A percentile compares a stretch with the other conserved stretches of the same genome.
Evolutionary conservation across 2,888 invertebrate genomes (phyloP).

Genomic region (Dynastes tityus): DNA sequence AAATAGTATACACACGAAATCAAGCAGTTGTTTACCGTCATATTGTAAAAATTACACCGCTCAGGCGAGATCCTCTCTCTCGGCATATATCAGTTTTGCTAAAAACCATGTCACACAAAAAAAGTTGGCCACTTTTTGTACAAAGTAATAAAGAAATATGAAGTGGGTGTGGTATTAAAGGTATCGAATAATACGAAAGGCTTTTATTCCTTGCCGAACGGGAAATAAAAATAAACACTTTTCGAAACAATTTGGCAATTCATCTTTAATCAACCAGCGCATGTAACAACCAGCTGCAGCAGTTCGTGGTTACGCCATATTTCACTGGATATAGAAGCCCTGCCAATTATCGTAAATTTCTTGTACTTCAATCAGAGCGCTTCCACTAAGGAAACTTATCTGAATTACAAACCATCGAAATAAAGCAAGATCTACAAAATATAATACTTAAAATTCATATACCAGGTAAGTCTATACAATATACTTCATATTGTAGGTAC

Average conservation of each 20-base stretch:
- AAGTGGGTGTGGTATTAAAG: conserved; percentile 15
- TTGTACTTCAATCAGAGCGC: conserved; percentile 54
- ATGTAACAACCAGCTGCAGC: conserved; percentile 61
- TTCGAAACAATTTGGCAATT: conserved; percentile 53
- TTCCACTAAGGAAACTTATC: too few relatives aligned
- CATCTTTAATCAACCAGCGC: conserved; percentile 55
- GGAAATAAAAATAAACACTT: conserved; percentile 54
- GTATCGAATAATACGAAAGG: conserved; percentile 7
- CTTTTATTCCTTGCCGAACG: conserved; percentile 45
- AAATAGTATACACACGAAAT: neutral
- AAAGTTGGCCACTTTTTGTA: neutral
- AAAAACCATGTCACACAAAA: neutral
- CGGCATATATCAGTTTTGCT: conserved; percentile 1
- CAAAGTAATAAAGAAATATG: conserved; percentile 17
- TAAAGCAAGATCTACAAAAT: neutral
- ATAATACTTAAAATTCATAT: neutral
- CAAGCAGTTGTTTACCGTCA: neutral
- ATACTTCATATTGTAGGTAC: too few relatives aligned
- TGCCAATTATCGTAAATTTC: conserved; percentile 55
- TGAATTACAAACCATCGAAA: too few relatives aligned
- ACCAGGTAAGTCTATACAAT: too few relatives aligned
- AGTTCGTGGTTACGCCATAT: conserved; percentile 65
- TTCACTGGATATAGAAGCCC: conserved; percentile 62
- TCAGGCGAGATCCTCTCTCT: neutral
- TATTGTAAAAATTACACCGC: neutral